phyloP scores from a whole-genome alignment of 2,888 invertebrate genomes.

The Cinara cedri region DNA sequence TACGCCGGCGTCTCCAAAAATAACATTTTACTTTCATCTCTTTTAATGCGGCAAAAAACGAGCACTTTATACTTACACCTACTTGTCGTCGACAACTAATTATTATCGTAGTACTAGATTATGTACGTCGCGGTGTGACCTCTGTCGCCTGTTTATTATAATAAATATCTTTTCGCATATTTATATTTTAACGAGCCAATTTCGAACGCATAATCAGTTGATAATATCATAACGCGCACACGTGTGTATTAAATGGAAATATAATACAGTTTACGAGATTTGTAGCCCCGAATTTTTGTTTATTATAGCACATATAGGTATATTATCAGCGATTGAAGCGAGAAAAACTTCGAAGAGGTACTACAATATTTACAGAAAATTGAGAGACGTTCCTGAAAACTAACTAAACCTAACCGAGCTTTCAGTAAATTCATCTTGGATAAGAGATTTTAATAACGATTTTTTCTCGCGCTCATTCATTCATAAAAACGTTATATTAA shows the following conservation, averaged over 20 bases:
- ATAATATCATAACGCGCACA: neutral
- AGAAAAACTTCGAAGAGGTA: no score
- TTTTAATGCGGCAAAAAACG: conserved; percentile 32
- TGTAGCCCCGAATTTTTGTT: neutral
- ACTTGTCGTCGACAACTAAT: conserved; percentile 44
- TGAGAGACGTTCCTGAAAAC: no score
- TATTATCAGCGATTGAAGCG: no score
- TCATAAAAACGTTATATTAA: no score
- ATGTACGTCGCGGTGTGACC: neutral
- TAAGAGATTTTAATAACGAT: no score
- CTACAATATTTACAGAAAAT: no score
- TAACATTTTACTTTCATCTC: conserved; percentile 45
- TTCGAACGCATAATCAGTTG: conserved; percentile 21
- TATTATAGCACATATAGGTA: neutral
- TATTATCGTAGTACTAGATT: conserved; percentile 10
- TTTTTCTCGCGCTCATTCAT: no score
- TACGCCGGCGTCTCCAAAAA: conserved; percentile 21
- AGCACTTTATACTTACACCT: neutral
- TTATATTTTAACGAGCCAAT: conserved; percentile 44
- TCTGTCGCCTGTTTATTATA: neutral
- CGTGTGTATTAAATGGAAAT: neutral
- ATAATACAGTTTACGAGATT: neutral
- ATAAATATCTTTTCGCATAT: neutral
- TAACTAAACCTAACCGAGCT: no score
- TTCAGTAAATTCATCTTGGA: no score